Conservation (phyloP, 2,113 vertebrate genomes). For the Trogon melanurus region DNA sequence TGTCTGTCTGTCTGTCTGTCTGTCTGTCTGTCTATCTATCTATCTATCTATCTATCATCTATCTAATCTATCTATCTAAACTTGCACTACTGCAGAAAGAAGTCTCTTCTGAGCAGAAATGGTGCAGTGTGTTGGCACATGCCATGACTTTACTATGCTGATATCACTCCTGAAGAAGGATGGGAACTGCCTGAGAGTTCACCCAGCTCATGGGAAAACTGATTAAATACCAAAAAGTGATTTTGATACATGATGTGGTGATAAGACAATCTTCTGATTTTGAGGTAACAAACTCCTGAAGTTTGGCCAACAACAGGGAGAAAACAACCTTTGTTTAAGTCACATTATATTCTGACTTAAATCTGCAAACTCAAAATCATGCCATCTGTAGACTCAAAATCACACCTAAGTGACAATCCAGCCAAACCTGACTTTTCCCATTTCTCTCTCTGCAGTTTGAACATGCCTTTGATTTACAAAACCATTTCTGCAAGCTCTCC, state of each 20-base stretch:
- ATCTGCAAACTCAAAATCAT: no score
- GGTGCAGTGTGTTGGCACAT: not conserved
- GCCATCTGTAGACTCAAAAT: not conserved
- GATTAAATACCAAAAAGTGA: not conserved
- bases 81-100: not conserved
- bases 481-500: not conserved
- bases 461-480: not conserved
- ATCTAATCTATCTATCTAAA: no score
- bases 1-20: no score
- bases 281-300: not conserved
- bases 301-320: not conserved
- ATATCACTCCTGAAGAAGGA: not conserved
- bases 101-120: not conserved
- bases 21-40: no score
- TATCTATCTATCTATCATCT: no score
- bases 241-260: accelerated
- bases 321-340: not conserved
- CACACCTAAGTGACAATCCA: not conserved
- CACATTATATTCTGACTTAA: not conserved
- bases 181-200: not conserved
- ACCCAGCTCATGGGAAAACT: not conserved
- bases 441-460: not conserved
- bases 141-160: not conserved
- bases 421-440: not conserved
- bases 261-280: not conserved